Percentiles rank a stretch among this genome's conserved stretches.
Evolutionary conservation across 2,113 vertebrate genomes (phyloP).

Genomic region (Gymnorhina tibicen): DNA sequence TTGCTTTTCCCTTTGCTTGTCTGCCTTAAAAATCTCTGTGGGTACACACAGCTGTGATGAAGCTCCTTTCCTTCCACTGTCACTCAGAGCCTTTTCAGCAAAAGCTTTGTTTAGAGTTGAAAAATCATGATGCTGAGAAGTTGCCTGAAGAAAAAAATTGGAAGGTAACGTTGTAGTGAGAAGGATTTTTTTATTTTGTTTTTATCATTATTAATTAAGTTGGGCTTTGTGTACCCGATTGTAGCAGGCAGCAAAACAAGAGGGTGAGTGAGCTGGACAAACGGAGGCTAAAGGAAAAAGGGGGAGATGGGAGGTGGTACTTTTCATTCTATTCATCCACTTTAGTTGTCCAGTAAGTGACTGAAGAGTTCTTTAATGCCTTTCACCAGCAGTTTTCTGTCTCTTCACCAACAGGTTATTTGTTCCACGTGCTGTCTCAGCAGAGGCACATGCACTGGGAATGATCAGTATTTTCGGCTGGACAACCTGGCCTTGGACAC

Average conservation of each 20-base stretch:
- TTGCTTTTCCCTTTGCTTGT: constrained; percentile 7
- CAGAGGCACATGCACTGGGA: neutral
- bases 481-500: neutral
- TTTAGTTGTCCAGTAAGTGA: neutral
- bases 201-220: neutral
- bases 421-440: neutral
- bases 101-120: neutral
- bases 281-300: neutral
- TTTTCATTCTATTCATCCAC: neutral
- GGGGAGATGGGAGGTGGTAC: neutral
- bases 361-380: neutral
- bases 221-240: neutral
- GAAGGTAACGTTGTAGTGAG: neutral
- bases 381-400: neutral
- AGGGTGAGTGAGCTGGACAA: neutral
- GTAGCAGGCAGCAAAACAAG: neutral
- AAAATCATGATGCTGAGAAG: neutral
- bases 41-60: neutral
- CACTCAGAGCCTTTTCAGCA: neutral
- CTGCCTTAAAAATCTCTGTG: neutral
- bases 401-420: accelerated
- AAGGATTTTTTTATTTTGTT: neutral
- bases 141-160: neutral
- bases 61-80: neutral
- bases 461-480: neutral